These are phyloP conservation scores for Apotomis betuletana DNA, from an alignment of 2,888 invertebrate species.

Conservation along the genomic window DNA sequence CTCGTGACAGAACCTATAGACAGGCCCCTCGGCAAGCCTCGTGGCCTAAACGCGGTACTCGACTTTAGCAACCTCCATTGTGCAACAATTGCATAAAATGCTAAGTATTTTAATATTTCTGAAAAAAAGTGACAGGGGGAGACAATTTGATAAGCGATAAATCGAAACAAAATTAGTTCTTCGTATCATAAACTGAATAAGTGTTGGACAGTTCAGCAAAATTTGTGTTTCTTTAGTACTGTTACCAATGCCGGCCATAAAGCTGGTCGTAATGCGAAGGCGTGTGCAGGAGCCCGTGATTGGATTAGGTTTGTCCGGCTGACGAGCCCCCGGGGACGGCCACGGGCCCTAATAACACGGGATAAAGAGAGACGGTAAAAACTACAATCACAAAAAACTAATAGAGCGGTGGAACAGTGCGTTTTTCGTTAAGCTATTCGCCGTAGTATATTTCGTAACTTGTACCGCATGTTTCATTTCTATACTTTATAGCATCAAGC, in stretches of 20 bases:
- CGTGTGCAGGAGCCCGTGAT: constrained; percentile 80
- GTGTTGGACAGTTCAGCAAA: constrained; percentile 15
- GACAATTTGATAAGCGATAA: no score
- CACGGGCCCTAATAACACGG: constrained; percentile 70
- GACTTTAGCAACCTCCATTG: no score
- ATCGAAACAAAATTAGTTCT: not conserved
- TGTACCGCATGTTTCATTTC: no score
- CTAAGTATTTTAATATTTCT: no score
- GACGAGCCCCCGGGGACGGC: constrained; percentile 85
- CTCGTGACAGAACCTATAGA: no score
- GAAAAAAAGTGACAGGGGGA: no score
- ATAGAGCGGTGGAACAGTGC: constrained; percentile 8
- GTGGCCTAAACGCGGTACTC: no score
- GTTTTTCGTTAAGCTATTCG: not conserved
- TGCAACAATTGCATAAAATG: no score
- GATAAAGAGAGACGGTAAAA: constrained; percentile 65
- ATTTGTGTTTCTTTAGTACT: constrained; percentile 26
- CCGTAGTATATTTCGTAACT: no score
- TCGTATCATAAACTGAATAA: constrained; percentile 1
- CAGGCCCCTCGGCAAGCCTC: no score
- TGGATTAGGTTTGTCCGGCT: constrained; percentile 85
- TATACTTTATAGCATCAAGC: no score
- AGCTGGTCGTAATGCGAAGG: constrained; percentile 57
- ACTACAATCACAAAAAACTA: constrained; percentile 45
- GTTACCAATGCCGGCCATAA: constrained; percentile 24